Evolutionary conservation across 2,797 vertebrate species (phyloP).

Genomic region (Odontamblyopus rebecca): DNA sequence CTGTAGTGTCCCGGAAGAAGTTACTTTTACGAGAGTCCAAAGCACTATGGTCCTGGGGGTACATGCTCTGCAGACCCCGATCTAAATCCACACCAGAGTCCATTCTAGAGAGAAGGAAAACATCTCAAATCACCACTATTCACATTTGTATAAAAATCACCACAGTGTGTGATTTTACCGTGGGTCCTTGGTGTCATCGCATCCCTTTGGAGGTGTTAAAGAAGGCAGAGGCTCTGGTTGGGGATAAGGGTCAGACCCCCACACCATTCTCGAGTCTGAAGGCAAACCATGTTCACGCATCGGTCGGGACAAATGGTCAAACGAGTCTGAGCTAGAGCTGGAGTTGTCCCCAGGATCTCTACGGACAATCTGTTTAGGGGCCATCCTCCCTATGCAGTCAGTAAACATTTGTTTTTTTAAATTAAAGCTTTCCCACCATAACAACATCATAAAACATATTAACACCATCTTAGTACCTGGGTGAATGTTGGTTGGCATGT

Average conservation of each 20-base stretch:
- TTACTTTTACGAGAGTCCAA: constrained; percentile 86
- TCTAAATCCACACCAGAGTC: constrained; percentile 87
- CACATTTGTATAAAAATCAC: not conserved
- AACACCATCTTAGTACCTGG: constrained; percentile 77
- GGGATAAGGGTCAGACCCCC: constrained; percentile 92
- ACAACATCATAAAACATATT: not conserved
- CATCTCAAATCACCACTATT: not conserved
- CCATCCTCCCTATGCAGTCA: constrained; percentile 85
- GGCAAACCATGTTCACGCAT: constrained; percentile 87
- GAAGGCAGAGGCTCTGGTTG: constrained; percentile 84
- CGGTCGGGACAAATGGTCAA: constrained; percentile 90
- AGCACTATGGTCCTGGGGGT: constrained; percentile 81
- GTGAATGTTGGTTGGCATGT: constrained; percentile 89
- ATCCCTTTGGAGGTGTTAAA: constrained; percentile 81
- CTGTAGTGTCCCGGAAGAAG: constrained; percentile 84
- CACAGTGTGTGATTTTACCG: constrained; percentile 53
- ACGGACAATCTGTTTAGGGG: constrained; percentile 92
- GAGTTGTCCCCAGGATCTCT: constrained; percentile 93
- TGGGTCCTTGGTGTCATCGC: constrained; percentile 83
- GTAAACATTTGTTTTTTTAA: not conserved
- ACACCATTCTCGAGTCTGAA: constrained; percentile 88
- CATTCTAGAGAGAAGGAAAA: constrained; percentile 69
- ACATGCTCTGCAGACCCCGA: constrained; percentile 79
- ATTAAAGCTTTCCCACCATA: not conserved
- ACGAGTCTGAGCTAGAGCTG: constrained; percentile 87